phyloP scores from a whole-genome alignment of 2,797 vertebrate species.

The Falco rusticolus region DNA sequence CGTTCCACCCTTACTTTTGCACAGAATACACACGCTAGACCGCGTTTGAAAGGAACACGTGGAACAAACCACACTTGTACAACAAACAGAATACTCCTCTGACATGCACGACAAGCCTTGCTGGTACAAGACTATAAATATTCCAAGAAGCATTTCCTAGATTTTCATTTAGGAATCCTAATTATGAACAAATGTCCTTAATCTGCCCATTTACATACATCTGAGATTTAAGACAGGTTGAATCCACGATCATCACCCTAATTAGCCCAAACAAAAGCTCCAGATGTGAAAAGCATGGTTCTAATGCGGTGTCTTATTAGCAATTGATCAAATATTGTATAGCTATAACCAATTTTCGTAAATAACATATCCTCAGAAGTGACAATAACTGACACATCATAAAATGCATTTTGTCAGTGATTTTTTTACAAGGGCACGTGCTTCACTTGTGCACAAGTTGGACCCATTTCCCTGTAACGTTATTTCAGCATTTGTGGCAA shows the following conservation, averaged over 20 bases:
- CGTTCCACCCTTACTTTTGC: neutral
- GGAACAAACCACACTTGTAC: neutral
- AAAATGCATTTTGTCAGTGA: neutral
- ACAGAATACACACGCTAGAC: neutral
- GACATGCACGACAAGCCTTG: neutral
- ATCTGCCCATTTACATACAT: conserved; percentile 30
- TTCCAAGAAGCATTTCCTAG: conserved; percentile 11
- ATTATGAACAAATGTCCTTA: conserved; percentile 50
- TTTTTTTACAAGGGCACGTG: neutral
- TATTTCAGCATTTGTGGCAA: neutral
- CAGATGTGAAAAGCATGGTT: conserved; percentile 36
- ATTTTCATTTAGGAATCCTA: conserved; percentile 43
- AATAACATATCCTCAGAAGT: neutral
- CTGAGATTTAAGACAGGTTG: conserved; percentile 43
- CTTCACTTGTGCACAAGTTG: neutral
- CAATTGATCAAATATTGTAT: conserved; percentile 16
- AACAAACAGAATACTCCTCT: neutral
- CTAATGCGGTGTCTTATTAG: neutral
- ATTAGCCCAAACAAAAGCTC: conserved; percentile 56
- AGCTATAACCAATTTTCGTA: neutral
- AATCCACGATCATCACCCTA: neutral
- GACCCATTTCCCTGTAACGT: neutral
- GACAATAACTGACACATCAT: neutral
- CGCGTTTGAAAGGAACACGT: neutral
- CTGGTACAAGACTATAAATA: neutral